A percentile compares a stretch with the other conserved stretches of the same genome.
These are phyloP conservation scores for Eretmochelys imbricata DNA, from an alignment of 2,113 vertebrate species.

Conservation along the genomic window DNA sequence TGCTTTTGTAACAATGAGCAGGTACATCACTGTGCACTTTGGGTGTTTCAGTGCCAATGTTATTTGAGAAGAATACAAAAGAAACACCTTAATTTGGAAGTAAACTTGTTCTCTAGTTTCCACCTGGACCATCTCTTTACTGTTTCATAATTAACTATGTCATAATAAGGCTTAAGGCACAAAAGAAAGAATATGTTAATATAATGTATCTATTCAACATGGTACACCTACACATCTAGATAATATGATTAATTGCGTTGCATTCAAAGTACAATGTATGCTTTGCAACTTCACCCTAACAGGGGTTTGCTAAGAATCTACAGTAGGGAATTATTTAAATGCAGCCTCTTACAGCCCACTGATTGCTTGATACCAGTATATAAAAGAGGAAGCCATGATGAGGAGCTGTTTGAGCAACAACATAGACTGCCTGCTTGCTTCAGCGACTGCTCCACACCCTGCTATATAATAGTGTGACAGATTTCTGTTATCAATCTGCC, in stretches of 20 bases:
- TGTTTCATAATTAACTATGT: background rate
- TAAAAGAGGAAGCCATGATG: no score
- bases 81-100: background rate
- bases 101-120: background rate
- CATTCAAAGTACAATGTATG: background rate
- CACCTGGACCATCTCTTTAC: background rate
- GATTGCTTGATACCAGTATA: background rate
- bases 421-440: no score
- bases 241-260: background rate
- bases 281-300: background rate
- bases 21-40: background rate
- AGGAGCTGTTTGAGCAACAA: no score
- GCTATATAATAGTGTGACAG: no score
- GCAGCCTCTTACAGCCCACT: no score
- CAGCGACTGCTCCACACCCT: no score
- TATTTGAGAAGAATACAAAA: background rate
- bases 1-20: background rate
- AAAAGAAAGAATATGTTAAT: background rate
- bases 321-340: background rate
- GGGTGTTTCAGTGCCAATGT: background rate
- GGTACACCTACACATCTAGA: accelerated
- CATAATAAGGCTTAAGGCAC: background rate
- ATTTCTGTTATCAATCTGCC: no score
- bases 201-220: background rate
- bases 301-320: background rate